Evolutionary conservation across 2,797 vertebrate genomes (phyloP), one percentile per base, ranked within the genome.

Genomic region (Vipera ursinii): DNA sequence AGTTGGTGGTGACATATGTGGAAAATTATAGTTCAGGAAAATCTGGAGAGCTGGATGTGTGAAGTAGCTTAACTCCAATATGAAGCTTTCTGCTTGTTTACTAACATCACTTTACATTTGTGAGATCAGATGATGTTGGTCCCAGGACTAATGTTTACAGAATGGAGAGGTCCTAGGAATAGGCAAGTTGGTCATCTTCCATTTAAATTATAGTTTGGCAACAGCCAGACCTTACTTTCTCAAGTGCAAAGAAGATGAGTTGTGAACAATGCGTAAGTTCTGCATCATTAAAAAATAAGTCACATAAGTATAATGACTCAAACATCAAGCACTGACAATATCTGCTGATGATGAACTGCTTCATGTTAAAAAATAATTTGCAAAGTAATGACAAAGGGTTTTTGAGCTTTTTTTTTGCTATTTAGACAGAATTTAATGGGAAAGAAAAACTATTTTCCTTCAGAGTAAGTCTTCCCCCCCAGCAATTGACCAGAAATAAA

Each of bases 231-330:
- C 88, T 95, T 94, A 96, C 89, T 94, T 89, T 91, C 88, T 91
- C 38, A 85, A 20, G 51, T 93, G 93, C 94, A 93, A 90, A 95
- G 89, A 93, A 89, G 94, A 96, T 95, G 78, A 94, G 65, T 73
- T 89, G 51, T 73, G 38, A 89, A 92, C 32, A 92, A 88, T 93
- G 94, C 32, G 89, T 94, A 96, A 96, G 91, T 94, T 95, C 96
- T 95, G 38, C 92, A 96, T 95, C 90, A 95, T 96, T 96, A 97
- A 96, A 97, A 96, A 96, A 93, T 96, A 96, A 97, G 96, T 96
- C 92, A 95, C 87, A 69, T 94, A 95, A 96, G 57, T 93, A 91
- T 95, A 95, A 95, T 97, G 96, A 95, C 87, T 97, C 86, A 94
- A 92, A 91, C n/a, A 93, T 94, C 94, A 96, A 87, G 3, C 48